Conservation (phyloP, 2,113 vertebrate species). For the Mugil cephalus region DNA sequence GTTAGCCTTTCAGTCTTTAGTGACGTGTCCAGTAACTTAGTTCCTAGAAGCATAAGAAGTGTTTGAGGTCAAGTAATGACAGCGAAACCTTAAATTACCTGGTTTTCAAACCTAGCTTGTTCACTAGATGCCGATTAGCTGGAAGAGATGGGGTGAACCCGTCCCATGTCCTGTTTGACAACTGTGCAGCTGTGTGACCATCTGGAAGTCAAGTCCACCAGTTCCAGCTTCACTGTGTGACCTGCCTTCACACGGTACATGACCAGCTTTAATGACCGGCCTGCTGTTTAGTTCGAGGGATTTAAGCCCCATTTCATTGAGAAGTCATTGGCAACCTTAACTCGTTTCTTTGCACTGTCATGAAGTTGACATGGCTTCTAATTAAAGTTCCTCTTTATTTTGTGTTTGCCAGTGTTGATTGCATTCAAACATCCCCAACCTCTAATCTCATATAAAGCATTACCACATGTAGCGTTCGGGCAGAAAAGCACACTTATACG, state of each 20-base stretch:
- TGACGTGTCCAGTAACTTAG: constrained; percentile 17
- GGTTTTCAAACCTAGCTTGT: not conserved
- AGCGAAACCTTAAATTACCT: not conserved
- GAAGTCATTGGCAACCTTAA: not conserved
- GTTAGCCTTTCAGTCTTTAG: constrained; percentile 39
- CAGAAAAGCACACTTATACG: too few species aligned
- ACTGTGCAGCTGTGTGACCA: constrained; percentile 96
- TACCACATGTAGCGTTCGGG: not conserved
- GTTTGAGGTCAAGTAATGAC: constrained; percentile 18
- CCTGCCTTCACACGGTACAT: not conserved
- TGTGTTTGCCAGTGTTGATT: constrained; percentile 5
- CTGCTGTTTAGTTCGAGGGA: too few species aligned
- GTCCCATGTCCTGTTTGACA: constrained; percentile 93
- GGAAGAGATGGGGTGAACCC: constrained; percentile 85
- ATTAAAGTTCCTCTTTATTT: constrained; percentile 6
- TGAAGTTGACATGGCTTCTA: not conserved
- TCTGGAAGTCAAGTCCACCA: constrained; percentile 87
- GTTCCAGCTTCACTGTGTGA: not conserved
- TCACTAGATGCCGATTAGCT: constrained; percentile 46
- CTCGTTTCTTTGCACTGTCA: not conserved
- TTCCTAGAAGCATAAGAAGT: constrained; percentile 35
- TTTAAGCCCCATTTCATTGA: not conserved
- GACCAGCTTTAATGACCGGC: too few species aligned
- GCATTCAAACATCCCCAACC: not conserved
- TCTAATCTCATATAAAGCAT: not conserved